Base-by-base conservation (phyloP, 2,113 vertebrate species). In the Xenopus borealis region DNA sequence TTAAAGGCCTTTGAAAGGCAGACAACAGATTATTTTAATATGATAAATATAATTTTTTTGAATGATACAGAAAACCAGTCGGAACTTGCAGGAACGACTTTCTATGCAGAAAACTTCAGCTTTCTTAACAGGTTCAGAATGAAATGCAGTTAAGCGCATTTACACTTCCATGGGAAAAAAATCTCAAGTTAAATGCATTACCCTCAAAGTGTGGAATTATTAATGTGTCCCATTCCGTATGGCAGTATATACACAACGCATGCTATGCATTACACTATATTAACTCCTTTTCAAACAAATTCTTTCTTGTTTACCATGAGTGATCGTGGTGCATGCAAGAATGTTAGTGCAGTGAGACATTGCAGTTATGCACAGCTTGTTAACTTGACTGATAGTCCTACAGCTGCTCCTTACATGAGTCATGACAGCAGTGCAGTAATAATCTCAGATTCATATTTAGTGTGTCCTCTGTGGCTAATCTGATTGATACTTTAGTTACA, bases 351-450 rank as follows among this genome's bases (percentile, higher is more conserved):
- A 75, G 73, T 62, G 45, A 62, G 73, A 75, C 73, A 75, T 62
- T 75, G 66, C 57, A 62, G 73, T 68, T 75, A 69, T 69, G 66
- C 73, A 75, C 73, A 69, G 65, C 73, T 75, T 75, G 73, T 75
- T 69, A 75, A 69, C 73, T 69, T 69, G 73, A 75, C 58, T 61
- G 73, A 69, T 75, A 62, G 18, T 46, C 30, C 40, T 75, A 75
- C 73, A 75, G 73, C 73, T 75, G 72, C 73, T 75, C 57, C 66
- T 69, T 62, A 69, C 73, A 61, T 68, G 72, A 75, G 53, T 40
- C 65, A 61, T 75, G 72, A 61, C 65, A 72, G 63, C 62, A 67
- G 64, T 68, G 72, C 64, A 61, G 53, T 62, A 68, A 75, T 67
- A 68, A 75, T 62, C 45, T 45, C 19, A 40, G 53, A 67, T 67